These are phyloP conservation scores for Polyergus mexicanus DNA, from an alignment of 1,140 invertebrate species.

Conservation along the genomic window DNA sequence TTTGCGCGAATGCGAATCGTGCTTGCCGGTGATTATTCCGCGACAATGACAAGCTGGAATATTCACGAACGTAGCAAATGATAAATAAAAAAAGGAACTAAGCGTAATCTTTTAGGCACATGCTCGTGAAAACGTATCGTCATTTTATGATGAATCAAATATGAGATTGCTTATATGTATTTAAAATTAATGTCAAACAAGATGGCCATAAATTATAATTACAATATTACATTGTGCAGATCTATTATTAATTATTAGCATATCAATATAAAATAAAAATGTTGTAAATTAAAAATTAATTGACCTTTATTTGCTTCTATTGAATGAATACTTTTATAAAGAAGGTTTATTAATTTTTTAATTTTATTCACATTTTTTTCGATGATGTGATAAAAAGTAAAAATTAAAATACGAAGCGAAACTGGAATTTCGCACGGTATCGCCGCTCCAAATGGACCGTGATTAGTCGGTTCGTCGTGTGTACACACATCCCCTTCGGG, in stretches of 20 bases:
- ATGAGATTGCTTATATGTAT: background rate
- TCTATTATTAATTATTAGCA: background rate
- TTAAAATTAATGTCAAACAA: background rate
- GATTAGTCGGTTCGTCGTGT: constrained; percentile 47
- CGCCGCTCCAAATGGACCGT: constrained; percentile 10
- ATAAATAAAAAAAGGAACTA: background rate
- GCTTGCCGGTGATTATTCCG: constrained; percentile 31
- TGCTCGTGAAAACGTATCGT: background rate
- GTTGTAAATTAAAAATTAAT: background rate
- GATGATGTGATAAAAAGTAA: background rate
- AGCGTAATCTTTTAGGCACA: background rate
- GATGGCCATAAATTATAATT: background rate
- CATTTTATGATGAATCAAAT: background rate
- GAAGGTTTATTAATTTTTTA: background rate
- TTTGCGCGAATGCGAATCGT: constrained; percentile 12
- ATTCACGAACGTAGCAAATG: background rate
- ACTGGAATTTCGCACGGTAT: background rate
- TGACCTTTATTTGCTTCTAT: background rate
- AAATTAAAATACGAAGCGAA: background rate
- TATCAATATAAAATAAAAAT: background rate
- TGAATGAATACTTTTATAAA: background rate
- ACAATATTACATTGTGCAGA: background rate
- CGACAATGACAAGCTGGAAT: constrained; percentile 17
- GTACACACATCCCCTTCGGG: constrained; percentile 17
- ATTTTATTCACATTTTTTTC: background rate